Base-by-base conservation (phyloP, 1,140 invertebrate species). In the Bombus huntii region DNA sequence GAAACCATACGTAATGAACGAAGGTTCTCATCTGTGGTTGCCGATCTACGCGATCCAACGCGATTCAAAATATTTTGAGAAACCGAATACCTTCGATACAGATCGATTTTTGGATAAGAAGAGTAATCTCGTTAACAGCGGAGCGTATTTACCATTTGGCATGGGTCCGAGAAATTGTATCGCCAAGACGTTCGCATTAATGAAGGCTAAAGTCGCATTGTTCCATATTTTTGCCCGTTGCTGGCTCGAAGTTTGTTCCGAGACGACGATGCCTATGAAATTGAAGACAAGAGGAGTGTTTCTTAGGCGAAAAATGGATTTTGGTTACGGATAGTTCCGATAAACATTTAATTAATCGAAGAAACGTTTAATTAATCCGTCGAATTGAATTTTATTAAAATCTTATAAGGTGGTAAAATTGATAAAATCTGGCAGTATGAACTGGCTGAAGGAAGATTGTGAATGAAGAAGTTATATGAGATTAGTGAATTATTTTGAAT, bases 51-150 rank as follows among this genome's bases (percentile, higher is more conserved):
- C 94, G 25, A 91, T 97, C 10, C 97, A 98, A 85, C 93, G 96
- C 4, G 96, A 97, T 88, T 95, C 96, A 1, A 94, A 96, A 34
- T 95, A 96, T 83, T 97, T 96, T 93, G 95, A 96, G 3, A 94
- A 97, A 39, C 97, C 97, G 0, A 93, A 97, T 3, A 93, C 91
- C n/a, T 97, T 96, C 75, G 91, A 95, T 82, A 96, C 96, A 0
- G 95, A 96, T 80, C 90, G 96, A 81, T 96, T 96, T 73, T 83
- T 93, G n/a, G 93, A 95, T 0, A 94, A 95, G 39, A 94, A 95
- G 47, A 89, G 57, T 25, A 37, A 31, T 8, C 34, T 42, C 0
- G 6, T 68, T 1, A 59, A 81, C 15, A 22, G 53, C 3, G 65
- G 39, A 0, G 83, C 62, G 12, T 90, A 86, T n/a, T 15, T 78